Conservation (phyloP, 2,888 invertebrate genomes). For the Megalurothrips usitatus region DNA sequence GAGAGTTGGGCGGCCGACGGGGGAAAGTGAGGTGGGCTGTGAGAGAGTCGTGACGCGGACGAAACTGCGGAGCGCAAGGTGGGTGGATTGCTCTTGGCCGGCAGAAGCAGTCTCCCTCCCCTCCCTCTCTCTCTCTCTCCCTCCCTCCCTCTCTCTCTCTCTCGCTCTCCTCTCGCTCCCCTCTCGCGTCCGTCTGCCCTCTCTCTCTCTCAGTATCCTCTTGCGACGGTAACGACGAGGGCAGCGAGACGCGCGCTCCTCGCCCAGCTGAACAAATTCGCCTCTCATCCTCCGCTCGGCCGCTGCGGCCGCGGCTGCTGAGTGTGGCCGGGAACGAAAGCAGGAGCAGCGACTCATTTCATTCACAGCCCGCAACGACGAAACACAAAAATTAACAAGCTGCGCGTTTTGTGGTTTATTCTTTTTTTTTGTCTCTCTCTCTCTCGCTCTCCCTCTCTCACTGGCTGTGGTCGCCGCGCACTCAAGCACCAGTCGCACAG, state of each 20-base stretch:
- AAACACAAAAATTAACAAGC: constrained; percentile 23
- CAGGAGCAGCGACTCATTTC: background rate
- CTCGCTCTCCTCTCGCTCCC: background rate
- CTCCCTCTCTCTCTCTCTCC: too few species aligned
- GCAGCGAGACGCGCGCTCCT: background rate
- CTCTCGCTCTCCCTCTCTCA: background rate
- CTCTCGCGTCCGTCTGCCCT: background rate
- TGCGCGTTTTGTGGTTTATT: too few species aligned
- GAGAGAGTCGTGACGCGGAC: too few species aligned
- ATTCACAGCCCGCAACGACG: background rate
- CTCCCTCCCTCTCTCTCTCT: too few species aligned
- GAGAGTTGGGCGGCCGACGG: too few species aligned
- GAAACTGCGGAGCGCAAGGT: too few species aligned
- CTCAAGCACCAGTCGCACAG: too few species aligned
- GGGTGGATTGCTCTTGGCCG: too few species aligned
- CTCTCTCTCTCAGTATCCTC: background rate
- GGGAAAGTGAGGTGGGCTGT: too few species aligned
- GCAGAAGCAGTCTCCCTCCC: too few species aligned
- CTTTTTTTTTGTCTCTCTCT: background rate
- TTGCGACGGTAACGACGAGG: background rate
- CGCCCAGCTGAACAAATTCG: constrained; percentile 12
- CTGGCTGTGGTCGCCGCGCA: too few species aligned
- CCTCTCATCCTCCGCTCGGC: background rate
- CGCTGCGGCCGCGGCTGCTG: background rate
- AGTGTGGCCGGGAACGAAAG: background rate